Conservation (phyloP, 1,140 invertebrate species). For the Danaus plexippus region DNA sequence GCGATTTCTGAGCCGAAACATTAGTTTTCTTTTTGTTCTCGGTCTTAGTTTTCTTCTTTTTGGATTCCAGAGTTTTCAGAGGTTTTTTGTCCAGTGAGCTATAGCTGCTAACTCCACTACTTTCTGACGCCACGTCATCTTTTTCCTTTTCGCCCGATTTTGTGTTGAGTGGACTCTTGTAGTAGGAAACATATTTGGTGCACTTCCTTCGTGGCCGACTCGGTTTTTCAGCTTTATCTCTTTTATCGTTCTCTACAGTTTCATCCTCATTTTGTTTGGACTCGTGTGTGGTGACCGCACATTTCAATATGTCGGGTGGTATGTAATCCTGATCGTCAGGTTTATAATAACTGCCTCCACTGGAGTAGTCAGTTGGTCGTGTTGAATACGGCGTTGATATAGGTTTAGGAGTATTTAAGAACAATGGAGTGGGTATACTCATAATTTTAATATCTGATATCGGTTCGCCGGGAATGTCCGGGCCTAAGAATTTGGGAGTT, state of each 20-base stretch:
- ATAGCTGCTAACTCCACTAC: conserved; percentile 26
- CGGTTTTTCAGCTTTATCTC: conserved; percentile 20
- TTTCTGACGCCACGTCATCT: conserved; percentile 17
- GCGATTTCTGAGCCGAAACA: conserved; percentile 34
- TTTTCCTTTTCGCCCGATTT: conserved; percentile 31
- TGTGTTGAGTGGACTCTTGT: conserved; percentile 22
- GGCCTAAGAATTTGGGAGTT: conserved; percentile 55
- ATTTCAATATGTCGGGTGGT: conserved; percentile 34
- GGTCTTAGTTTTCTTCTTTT: conserved; percentile 26
- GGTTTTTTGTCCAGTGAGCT: conserved; percentile 23
- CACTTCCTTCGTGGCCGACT: conserved; percentile 48
- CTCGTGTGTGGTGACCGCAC: conserved; percentile 9
- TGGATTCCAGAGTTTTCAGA: conserved; percentile 23
- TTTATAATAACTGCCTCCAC: conserved; percentile 65
- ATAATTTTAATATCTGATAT: conserved; percentile 65
- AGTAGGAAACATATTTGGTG: conserved; percentile 60
- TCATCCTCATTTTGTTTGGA: conserved; percentile 20
- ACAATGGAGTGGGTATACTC: conserved; percentile 59
- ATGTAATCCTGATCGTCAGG: conserved; percentile 63
- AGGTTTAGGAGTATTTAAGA: conserved; percentile 53
- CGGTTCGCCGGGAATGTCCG: conserved; percentile 52
- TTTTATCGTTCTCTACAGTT: conserved; percentile 9
- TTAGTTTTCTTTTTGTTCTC: conserved; percentile 26
- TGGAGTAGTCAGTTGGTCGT: conserved; percentile 61
- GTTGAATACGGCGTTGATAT: conserved; percentile 59